Percentiles rank a stretch among this genome's conserved stretches.
phyloP scores from a whole-genome alignment of 2,113 vertebrate species.

The Indri indri region DNA sequence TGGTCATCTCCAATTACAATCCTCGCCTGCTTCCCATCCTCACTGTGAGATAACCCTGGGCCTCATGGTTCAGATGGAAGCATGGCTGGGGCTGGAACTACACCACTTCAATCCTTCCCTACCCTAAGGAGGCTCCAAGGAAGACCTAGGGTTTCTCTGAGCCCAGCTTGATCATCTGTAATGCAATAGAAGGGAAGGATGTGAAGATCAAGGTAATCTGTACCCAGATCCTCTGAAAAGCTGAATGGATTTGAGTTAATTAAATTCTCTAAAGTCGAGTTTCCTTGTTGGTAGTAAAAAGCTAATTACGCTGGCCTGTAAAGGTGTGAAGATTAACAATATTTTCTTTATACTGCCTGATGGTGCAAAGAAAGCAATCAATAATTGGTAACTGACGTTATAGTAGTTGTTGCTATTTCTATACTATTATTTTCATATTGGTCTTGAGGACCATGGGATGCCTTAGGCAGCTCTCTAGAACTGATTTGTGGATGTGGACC shows the following conservation, averaged over 20 bases:
- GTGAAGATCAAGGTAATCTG: not conserved
- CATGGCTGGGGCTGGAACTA: not conserved
- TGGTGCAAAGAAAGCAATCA: not conserved
- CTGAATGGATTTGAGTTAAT: not conserved
- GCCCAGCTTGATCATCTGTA: not conserved
- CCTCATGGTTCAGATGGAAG: too few relatives aligned
- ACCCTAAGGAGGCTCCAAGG: rapidly evolving
- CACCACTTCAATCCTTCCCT: not conserved
- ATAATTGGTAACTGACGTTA: not conserved
- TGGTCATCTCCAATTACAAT: not conserved
- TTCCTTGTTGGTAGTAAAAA: not conserved
- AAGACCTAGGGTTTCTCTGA: not conserved
- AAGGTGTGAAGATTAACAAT: not conserved
- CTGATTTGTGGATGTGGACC: not conserved
- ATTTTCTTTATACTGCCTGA: not conserved
- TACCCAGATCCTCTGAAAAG: not conserved
- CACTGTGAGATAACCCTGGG: not conserved
- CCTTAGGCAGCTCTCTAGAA: not conserved
- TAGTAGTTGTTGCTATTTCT: not conserved
- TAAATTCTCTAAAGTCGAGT: not conserved
- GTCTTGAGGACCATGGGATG: not conserved
- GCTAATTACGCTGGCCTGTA: not conserved
- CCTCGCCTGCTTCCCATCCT: not conserved
- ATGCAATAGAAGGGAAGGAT: not conserved
- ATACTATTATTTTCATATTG: not conserved